Percentiles rank a stretch among this genome's conserved stretches.
Evolutionary conservation across 2,113 vertebrate species (phyloP).

Genomic region (Megalops atlanticus): DNA sequence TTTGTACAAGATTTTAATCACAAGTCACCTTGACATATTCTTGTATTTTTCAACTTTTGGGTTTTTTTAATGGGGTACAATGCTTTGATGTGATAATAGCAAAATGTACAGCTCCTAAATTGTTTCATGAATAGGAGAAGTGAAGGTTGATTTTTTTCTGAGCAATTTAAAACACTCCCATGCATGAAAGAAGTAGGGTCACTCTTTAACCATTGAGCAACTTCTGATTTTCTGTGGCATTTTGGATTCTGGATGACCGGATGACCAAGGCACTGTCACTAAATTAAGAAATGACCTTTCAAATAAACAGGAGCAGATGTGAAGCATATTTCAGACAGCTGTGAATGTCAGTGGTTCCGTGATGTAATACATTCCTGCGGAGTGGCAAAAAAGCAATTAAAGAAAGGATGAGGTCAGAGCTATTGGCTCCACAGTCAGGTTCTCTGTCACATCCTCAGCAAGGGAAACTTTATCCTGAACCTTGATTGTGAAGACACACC

Average conservation of each 20-base stretch:
- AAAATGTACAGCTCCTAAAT: background rate
- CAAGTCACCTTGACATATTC: no score
- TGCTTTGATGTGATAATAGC: background rate
- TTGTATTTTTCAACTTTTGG: no score
- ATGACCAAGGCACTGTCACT: background rate
- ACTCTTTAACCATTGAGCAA: background rate
- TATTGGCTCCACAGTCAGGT: background rate
- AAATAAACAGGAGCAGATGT: background rate
- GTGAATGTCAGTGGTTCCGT: constrained; percentile 25
- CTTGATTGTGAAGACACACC: background rate
- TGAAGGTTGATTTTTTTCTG: no score
- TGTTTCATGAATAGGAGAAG: no score
- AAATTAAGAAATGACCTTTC: background rate
- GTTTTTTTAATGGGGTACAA: no score
- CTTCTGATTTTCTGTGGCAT: background rate
- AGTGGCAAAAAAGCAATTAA: background rate
- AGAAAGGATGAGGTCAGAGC: background rate
- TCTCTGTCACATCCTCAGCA: no score
- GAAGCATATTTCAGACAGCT: background rate
- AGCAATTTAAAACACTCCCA: no score
- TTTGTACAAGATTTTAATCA: no score
- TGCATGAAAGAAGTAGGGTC: no score
- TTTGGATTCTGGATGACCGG: no score
- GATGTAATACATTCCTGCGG: constrained; percentile 1
- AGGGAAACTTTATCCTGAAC: no score